Evolutionary conservation across 2,113 vertebrate species (phyloP).

Genomic region (Ceratotherium simum): DNA sequence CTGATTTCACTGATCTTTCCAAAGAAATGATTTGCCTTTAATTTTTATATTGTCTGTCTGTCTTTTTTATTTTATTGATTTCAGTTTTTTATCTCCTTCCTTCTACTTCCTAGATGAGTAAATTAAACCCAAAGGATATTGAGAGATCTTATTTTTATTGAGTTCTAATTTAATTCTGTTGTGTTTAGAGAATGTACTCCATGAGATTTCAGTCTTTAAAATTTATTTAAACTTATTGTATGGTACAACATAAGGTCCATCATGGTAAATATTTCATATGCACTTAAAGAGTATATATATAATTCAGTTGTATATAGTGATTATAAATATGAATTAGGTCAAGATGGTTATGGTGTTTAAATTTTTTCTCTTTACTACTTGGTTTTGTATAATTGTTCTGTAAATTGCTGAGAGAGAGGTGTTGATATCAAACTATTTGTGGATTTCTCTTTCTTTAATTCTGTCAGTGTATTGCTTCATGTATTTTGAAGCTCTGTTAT

Average conservation of each 20-base stretch:
- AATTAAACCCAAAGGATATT: background rate
- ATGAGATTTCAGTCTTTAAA: background rate
- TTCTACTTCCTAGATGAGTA: background rate
- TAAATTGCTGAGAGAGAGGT: background rate
- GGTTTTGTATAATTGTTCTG: background rate
- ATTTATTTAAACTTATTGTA: background rate
- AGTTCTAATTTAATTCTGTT: background rate
- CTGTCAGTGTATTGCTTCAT: background rate
- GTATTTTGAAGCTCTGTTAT: background rate
- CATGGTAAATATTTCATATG: background rate
- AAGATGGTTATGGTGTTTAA: background rate
- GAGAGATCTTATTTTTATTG: background rate
- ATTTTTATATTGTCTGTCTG: background rate
- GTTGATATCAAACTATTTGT: background rate
- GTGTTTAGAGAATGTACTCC: background rate
- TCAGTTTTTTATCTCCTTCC: background rate
- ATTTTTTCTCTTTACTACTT: background rate
- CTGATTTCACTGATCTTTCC: background rate
- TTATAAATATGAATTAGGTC: background rate
- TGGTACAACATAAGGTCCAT: background rate
- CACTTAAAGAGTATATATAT: background rate
- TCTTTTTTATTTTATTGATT: background rate
- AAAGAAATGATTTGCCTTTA: background rate
- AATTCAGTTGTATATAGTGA: background rate
- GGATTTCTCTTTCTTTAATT: background rate